These are phyloP conservation scores for Bolborhynchus lineola DNA, from an alignment of 2,113 vertebrate genomes.

Conservation along the genomic window DNA sequence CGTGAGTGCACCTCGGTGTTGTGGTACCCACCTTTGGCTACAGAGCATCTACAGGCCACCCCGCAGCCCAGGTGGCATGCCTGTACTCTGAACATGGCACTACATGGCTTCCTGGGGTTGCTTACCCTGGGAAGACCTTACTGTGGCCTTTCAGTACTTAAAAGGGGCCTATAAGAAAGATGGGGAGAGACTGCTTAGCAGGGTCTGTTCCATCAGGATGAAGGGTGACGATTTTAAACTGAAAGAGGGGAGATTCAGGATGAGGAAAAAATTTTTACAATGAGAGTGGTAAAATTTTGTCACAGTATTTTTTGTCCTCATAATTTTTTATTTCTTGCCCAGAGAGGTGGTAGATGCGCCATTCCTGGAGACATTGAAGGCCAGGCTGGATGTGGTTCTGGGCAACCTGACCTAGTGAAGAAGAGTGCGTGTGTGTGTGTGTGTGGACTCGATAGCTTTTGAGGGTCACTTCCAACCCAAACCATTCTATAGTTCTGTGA, in stretches of 20 bases:
- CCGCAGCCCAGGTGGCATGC: neutral
- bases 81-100: rapidly evolving
- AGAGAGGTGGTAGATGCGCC: neutral
- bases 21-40: neutral
- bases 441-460: neutral
- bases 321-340: neutral
- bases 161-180: neutral
- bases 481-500: neutral
- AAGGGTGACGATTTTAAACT: neutral
- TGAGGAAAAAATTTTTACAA: neutral
- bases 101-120: neutral
- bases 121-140: neutral
- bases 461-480: neutral
- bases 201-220: neutral
- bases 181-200: neutral
- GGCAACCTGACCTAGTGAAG: neutral
- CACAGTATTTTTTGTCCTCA: neutral
- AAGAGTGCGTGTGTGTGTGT: no score
- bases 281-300: neutral
- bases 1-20: rapidly evolving
- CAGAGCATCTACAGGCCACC: neutral
- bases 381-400: neutral
- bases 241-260: neutral
- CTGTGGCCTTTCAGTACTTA: neutral
- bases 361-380: neutral